These are phyloP conservation scores for Coelopa frigida DNA, from an alignment of 1,140 invertebrate species.

Conservation along the genomic window DNA sequence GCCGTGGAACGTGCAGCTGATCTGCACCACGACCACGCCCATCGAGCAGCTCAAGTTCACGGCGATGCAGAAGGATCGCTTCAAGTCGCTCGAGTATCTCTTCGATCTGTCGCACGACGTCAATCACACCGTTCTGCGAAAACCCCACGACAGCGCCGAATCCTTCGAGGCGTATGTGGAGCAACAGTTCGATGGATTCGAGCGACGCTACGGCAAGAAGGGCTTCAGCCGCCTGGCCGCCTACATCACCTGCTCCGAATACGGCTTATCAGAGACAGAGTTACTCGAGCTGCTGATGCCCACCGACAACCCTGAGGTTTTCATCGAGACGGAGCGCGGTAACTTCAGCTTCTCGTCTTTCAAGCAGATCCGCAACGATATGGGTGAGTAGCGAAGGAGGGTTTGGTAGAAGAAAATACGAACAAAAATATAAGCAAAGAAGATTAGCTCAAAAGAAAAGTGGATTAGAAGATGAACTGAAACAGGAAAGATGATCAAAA, in stretches of 20 bases:
- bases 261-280: constrained; percentile 70
- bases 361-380: constrained; percentile 59
- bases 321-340: constrained; percentile 55
- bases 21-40: constrained; percentile 63
- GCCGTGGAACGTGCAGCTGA: constrained; percentile 68
- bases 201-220: constrained; percentile 44
- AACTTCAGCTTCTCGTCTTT: constrained; percentile 71
- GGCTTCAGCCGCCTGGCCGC: constrained; percentile 52
- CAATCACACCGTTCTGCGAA: constrained; percentile 23
- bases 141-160: constrained; percentile 13
- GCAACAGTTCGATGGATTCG: constrained; percentile 45
- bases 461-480: no score
- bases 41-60: constrained; percentile 68
- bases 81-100: constrained; percentile 59
- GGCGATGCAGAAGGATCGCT: constrained; percentile 65
- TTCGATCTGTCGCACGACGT: constrained; percentile 52
- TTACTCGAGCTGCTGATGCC: constrained; percentile 73
- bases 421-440: no score
- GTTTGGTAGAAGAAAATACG: no score
- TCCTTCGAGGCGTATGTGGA: constrained; percentile 41
- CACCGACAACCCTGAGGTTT: constrained; percentile 55
- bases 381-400: constrained; percentile 56
- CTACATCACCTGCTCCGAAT: constrained; percentile 67
- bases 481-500: no score
- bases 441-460: no score